Base-by-base conservation (phyloP, 2,888 invertebrate genomes). In the Palloptera scutellata region DNA sequence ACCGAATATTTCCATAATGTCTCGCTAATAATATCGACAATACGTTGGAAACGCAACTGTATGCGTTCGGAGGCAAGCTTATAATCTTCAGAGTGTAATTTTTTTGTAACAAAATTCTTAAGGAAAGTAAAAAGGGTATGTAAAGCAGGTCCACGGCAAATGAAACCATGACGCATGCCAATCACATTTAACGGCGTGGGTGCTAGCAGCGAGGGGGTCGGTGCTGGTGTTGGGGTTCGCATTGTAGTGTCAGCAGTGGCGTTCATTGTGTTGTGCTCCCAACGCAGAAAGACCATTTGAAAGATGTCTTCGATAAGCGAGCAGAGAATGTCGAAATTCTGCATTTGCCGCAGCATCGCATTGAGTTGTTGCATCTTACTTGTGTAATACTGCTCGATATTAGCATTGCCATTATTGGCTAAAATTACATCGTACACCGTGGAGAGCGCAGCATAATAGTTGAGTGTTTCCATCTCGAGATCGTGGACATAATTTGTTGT, bases 1-100 rank as follows among this genome's bases (percentile, higher is more conserved):
- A 84, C 78, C 0, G 79, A 76, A 58, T 81, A 77, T 67, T 84
- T 82, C 84, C 84, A 84, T 0, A 83, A 65, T 0, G 82, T 77
- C 70, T 84, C 83, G 12, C 75, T 77, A 13, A 85, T 81, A 13
- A 78, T 77, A 20, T 83, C 82, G 12, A 79, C 75, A 15, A 82
- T 72, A 1, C 77, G 74, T 20, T 78, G 79, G 57, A 83, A 83
- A n/a, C 79, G 73, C 3, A 75, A 58, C 65, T 83, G 79, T 9
- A 75, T 70, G n/a, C 77, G 70, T 9, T 77, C 74, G 0, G 77
- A 68, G 0, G 81, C 76, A 15, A 75, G 75, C 70, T 83, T 83
- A 58, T 78, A 83, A 60, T 82, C 81, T 12, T 83, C 80, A 4
- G 81, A 79, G 58, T 83, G 83, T 6, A 82, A 69, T 66, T 84